phyloP scores from a whole-genome alignment of 2,113 vertebrate species.

The Genyomyrus donnyi region DNA sequence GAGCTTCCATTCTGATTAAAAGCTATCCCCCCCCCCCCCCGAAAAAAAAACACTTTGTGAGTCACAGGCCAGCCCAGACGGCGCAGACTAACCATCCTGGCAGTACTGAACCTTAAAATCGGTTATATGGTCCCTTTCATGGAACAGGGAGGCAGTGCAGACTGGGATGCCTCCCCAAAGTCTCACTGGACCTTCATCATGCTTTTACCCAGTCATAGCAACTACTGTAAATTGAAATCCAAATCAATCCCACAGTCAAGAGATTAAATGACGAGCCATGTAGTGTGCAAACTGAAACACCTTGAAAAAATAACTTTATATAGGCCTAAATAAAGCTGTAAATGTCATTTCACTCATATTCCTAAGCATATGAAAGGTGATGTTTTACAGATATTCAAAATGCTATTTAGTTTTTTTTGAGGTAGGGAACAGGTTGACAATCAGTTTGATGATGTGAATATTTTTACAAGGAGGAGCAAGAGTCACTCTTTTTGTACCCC shows the following conservation, averaged over 20 bases:
- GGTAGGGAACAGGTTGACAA: not conserved
- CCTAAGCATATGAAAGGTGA: too few relatives aligned
- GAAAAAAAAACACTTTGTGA: not conserved
- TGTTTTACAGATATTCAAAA: not conserved
- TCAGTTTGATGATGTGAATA: not conserved
- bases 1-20: conserved; percentile 16
- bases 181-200: not conserved
- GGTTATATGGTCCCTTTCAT: not conserved
- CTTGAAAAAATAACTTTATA: not conserved
- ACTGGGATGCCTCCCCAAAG: not conserved
- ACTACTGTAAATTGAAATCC: not conserved
- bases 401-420: not conserved
- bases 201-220: not conserved
- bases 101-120: not conserved
- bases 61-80: not conserved
- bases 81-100: not conserved
- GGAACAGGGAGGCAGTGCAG: not conserved
- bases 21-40: not conserved
- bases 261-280: not conserved
- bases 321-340: not conserved
- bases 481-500: not conserved
- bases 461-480: not conserved
- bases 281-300: not conserved
- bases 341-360: not conserved
- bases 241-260: not conserved